Conservation (phyloP, 2,113 vertebrate species). For the Etia nguti region DNA sequence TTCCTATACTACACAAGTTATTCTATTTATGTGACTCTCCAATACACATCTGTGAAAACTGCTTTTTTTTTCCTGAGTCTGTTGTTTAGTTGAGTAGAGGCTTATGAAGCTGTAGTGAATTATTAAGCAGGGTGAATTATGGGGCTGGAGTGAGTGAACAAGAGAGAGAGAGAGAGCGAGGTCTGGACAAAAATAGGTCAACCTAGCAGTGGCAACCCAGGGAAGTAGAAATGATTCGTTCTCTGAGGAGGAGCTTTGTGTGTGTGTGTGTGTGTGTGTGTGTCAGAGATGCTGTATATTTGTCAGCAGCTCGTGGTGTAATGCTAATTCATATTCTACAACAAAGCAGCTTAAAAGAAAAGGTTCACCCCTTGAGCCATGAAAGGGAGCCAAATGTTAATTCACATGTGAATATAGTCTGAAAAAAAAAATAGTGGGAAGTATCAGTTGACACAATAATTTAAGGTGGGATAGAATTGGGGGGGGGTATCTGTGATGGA, state of each 20-base stretch:
- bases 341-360: conserved; percentile 44
- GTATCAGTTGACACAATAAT: neutral
- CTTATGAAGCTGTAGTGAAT: conserved; percentile 66
- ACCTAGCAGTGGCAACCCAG: conserved; percentile 64
- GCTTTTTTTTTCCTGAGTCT: conserved; percentile 22
- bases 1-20: neutral
- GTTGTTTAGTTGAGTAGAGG: conserved; percentile 51
- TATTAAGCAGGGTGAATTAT: conserved; percentile 74
- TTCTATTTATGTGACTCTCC: neutral
- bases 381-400: conserved; percentile 15
- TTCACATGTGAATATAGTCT: neutral
- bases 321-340: conserved; percentile 38
- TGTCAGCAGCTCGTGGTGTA: conserved; percentile 45
- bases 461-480: neutral
- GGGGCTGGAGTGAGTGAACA: conserved; percentile 45
- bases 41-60: conserved; percentile 16
- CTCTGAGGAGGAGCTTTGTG: conserved; percentile 55
- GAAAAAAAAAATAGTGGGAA: neutral
- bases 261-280: conserved; percentile 22
- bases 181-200: conserved; percentile 77
- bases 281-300: conserved; percentile 30
- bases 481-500: fast-evolving
- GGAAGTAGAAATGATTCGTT: conserved; percentile 70
- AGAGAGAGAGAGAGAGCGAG: conserved; percentile 32
- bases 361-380: conserved; percentile 12